Percentiles rank a stretch among this genome's conserved stretches.
These are phyloP conservation scores for Pseudopipra pipra DNA, from an alignment of 2,113 vertebrate species.

Conservation along the genomic window DNA sequence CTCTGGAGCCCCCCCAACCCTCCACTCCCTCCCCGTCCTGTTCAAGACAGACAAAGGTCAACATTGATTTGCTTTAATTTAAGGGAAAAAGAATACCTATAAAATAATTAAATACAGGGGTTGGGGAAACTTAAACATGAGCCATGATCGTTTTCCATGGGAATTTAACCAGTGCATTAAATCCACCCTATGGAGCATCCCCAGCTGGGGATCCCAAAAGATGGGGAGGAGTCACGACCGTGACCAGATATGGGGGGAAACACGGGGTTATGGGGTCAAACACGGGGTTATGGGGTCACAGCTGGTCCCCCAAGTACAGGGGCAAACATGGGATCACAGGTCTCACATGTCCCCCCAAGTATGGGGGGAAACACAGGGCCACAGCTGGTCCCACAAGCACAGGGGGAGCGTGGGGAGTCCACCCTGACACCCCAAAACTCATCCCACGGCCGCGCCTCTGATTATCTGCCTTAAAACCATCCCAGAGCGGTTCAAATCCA, in stretches of 20 bases:
- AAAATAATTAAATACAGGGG: not conserved
- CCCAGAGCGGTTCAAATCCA: rapidly evolving
- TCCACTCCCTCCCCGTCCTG: rapidly evolving
- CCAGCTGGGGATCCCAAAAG: not conserved
- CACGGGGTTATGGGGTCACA: rapidly evolving
- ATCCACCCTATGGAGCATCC: not conserved
- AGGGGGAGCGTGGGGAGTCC: rapidly evolving
- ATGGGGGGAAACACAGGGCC: not conserved
- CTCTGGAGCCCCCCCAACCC: not conserved
- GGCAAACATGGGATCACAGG: not conserved
- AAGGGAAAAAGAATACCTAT: not conserved
- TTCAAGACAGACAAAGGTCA: not conserved
- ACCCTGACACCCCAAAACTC: rapidly evolving
- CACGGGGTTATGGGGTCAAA: rapidly evolving
- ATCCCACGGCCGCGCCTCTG: rapidly evolving
- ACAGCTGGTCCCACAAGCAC: rapidly evolving
- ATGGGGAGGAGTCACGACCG: rapidly evolving
- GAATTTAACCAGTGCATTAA: not conserved
- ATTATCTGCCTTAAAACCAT: not conserved
- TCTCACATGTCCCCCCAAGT: not conserved
- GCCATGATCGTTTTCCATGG: rapidly evolving
- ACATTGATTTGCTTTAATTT: rapidly evolving
- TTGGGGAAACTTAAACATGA: rapidly evolving
- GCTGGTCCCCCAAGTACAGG: not conserved
- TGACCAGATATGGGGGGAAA: not conserved